A percentile compares a stretch with the other conserved stretches of the same genome.
phyloP scores from a whole-genome alignment of 2,113 vertebrate species.

The Burhinus oedicnemus region DNA sequence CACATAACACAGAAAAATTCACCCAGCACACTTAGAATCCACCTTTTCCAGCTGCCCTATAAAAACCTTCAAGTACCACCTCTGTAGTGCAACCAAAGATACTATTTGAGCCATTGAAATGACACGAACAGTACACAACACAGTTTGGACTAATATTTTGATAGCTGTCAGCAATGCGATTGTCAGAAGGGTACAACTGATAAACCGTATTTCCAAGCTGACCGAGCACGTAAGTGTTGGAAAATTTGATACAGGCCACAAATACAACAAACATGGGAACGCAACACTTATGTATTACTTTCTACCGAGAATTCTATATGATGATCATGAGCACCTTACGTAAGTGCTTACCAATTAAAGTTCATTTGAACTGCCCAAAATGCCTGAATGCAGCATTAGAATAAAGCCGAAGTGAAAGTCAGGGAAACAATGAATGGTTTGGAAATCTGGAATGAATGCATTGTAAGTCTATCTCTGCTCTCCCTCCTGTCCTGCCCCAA shows the following conservation, averaged over 20 bases:
- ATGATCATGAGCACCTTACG: background rate
- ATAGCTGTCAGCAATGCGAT: background rate
- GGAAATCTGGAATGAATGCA: background rate
- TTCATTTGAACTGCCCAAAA: background rate
- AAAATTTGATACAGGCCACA: background rate
- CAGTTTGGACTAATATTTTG: background rate
- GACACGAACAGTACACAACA: background rate
- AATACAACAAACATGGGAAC: background rate
- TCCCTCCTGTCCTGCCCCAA: background rate
- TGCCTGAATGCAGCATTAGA: background rate
- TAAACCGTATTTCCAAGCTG: background rate
- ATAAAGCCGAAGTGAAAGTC: background rate
- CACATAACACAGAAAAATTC: background rate
- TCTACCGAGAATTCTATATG: background rate
- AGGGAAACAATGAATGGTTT: background rate
- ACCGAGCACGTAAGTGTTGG: background rate
- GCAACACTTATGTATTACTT: background rate
- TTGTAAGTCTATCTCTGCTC: background rate
- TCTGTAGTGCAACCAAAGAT: background rate
- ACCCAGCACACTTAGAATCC: background rate
- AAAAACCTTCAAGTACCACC: background rate
- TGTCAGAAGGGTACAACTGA: background rate
- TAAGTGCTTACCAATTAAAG: background rate
- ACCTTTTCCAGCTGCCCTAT: background rate
- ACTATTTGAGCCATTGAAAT: background rate